phyloP scores from a whole-genome alignment of 2,888 invertebrate genomes.

The Mythimna vitellina region DNA sequence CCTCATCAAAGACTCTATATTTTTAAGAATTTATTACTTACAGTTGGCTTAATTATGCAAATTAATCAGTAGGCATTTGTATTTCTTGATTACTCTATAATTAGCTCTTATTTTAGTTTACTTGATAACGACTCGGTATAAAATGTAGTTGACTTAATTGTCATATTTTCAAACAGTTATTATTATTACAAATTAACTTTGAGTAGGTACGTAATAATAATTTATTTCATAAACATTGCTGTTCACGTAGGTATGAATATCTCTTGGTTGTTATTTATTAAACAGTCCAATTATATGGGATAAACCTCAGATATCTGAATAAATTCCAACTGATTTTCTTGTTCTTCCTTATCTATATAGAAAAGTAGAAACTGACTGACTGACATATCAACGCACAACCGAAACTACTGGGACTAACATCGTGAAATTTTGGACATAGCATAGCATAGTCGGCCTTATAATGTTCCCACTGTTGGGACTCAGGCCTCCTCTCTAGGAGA shows the following conservation, averaged over 20 bases:
- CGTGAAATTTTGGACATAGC: too few species aligned
- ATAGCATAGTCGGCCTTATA: too few species aligned
- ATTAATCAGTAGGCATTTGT: slow-evolving; percentile 49
- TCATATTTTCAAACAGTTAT: slow-evolving; percentile 38
- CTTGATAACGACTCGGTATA: slow-evolving; percentile 37
- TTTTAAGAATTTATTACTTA: slow-evolving; percentile 18
- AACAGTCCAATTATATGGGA: not conserved
- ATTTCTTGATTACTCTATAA: slow-evolving; percentile 48
- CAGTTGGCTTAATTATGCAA: slow-evolving; percentile 31
- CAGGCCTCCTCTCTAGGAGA: too few species aligned
- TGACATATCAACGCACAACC: too few species aligned
- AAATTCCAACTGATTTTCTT: not conserved
- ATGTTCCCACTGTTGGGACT: too few species aligned
- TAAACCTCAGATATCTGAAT: not conserved
- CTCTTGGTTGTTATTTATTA: slow-evolving; percentile 4
- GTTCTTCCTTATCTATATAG: not conserved
- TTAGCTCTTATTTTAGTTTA: slow-evolving; percentile 53
- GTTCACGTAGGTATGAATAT: not conserved
- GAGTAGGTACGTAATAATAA: slow-evolving; percentile 12
- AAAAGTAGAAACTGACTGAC: too few species aligned
- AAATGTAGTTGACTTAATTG: slow-evolving; percentile 27
- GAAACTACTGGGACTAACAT: too few species aligned
- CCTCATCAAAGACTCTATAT: slow-evolving; percentile 24
- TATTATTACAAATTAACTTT: slow-evolving; percentile 11
- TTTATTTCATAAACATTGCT: slow-evolving; percentile 4